Conservation (phyloP, 1,140 invertebrate species). For the Lasaia peninsularis region DNA sequence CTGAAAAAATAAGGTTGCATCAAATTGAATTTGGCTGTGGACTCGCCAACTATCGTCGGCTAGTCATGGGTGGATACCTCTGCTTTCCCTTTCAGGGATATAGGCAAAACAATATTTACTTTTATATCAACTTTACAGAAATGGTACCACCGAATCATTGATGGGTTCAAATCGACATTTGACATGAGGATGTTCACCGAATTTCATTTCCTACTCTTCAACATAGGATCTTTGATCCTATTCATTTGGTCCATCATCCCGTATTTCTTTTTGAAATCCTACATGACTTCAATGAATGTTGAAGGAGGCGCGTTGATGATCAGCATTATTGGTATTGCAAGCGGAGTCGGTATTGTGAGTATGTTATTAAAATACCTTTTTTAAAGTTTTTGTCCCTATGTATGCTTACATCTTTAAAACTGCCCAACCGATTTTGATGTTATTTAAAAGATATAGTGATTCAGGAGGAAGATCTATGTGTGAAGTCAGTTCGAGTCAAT, state of each 20-base stretch:
- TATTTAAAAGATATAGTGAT: too few species aligned
- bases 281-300: conserved; percentile 42
- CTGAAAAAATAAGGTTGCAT: too few species aligned
- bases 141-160: conserved; percentile 84
- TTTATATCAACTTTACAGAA: conserved; percentile 77
- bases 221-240: conserved; percentile 88
- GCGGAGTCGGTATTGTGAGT: conserved; percentile 65
- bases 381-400: too few species aligned
- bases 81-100: too few species aligned
- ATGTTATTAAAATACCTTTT: not conserved
- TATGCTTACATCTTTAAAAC: too few species aligned
- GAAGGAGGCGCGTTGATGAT: conserved; percentile 56
- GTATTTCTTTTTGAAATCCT: conserved; percentile 64
- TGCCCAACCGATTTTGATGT: too few species aligned
- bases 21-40: too few species aligned
- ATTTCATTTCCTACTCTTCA: conserved; percentile 88
- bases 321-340: conserved; percentile 57
- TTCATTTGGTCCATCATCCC: conserved; percentile 84
- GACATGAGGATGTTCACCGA: conserved; percentile 89
- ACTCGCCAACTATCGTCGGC: too few species aligned
- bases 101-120: too few species aligned
- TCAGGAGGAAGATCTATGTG: too few species aligned
- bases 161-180: conserved; percentile 83
- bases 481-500: too few species aligned
- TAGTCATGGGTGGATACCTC: too few species aligned